Base-by-base conservation (phyloP, 2,113 vertebrate species). In the Pseudorasbora parva region DNA sequence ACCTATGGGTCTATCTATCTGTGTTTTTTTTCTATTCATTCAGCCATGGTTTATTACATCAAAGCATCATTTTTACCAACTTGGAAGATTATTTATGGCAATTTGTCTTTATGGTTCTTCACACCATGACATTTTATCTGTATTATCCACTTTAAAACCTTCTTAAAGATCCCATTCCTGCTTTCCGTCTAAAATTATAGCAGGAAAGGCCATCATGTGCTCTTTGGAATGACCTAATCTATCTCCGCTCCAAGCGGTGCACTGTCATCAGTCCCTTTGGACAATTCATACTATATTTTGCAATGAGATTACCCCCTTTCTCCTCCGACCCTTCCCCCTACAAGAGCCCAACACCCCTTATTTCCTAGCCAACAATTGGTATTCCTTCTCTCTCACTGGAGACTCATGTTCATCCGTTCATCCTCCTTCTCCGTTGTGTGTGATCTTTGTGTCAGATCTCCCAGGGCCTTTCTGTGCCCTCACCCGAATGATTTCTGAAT, bases 401-500 rank as follows among this genome's bases (percentile, higher is more conserved):
- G 41, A 79, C 59, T 79, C 41, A 11, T 49, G 47, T 9, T 49
- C 69, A 78, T 57, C 51, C 25, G 3, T 71, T 76, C 66, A 64
- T 11, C 74, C 25, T 74, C 59, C 60, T 68, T 5, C 82, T 43
- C 71, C 37, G 79, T 66, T 45, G 59, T 87, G 85, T 45, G 74
- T 85, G 76, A 88, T 76, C 33, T 81, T 76, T 81, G 79, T 87
- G 88, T 78, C 81, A 85, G 71, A 82, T 88, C 89, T 89, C 88
- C 10, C 54, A 49, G 88, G 90, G 87, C 49, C 45, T 56, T 14
- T 1, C 54, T 87, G 84, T 90, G 86, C 91, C 80, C 84, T 88
- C 82, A 82, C 78, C 72, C 83, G 41, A 84, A 84, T 83, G 21
- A 25, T 11, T 1, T 54, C 75, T 93, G 88, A 91, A 93, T 92